Evolutionary conservation across 2,888 invertebrate species (phyloP).

Genomic region (Heliconius aoede): DNA sequence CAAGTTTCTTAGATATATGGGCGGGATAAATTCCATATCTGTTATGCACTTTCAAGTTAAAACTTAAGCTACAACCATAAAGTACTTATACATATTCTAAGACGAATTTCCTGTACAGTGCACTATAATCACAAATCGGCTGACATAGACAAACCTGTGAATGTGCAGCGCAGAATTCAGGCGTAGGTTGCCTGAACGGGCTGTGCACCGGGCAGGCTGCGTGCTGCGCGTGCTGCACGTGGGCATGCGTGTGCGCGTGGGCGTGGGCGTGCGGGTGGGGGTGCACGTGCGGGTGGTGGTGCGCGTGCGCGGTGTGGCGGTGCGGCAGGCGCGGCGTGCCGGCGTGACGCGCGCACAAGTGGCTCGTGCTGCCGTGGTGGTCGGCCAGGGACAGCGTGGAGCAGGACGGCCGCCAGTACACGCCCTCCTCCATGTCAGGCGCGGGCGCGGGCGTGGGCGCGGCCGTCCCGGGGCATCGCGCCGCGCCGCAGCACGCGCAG

Average conservation of each 20-base stretch:
- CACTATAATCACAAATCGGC: slow-evolving; percentile 18
- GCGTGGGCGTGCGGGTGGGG: slow-evolving; percentile 77
- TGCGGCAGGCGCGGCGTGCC: slow-evolving; percentile 71
- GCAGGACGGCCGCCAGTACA: slow-evolving; percentile 81
- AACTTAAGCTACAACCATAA: neutral
- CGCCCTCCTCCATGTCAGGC: slow-evolving; percentile 82
- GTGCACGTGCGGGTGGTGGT: slow-evolving; percentile 71
- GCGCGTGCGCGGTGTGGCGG: slow-evolving; percentile 76
- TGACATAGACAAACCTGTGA: slow-evolving; percentile 67
- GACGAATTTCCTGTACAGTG: neutral
- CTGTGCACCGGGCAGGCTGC: slow-evolving; percentile 89
- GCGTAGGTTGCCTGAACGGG: slow-evolving; percentile 86
- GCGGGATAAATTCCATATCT: neutral
- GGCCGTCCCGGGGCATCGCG: slow-evolving; percentile 69
- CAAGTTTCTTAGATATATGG: slow-evolving; percentile 18
- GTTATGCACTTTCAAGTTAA: neutral
- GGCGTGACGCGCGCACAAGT: slow-evolving; percentile 77
- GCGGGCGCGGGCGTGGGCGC: slow-evolving; percentile 50
- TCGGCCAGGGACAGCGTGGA: slow-evolving; percentile 80
- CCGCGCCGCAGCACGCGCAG: slow-evolving; percentile 82
- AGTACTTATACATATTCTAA: neutral
- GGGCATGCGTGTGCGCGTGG: slow-evolving; percentile 63
- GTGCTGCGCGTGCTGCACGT: slow-evolving; percentile 68
- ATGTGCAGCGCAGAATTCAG: slow-evolving; percentile 79
- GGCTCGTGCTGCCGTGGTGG: slow-evolving; percentile 78